Conservation (phyloP, 2,113 vertebrate genomes). For the Mystacornis crossleyi region DNA sequence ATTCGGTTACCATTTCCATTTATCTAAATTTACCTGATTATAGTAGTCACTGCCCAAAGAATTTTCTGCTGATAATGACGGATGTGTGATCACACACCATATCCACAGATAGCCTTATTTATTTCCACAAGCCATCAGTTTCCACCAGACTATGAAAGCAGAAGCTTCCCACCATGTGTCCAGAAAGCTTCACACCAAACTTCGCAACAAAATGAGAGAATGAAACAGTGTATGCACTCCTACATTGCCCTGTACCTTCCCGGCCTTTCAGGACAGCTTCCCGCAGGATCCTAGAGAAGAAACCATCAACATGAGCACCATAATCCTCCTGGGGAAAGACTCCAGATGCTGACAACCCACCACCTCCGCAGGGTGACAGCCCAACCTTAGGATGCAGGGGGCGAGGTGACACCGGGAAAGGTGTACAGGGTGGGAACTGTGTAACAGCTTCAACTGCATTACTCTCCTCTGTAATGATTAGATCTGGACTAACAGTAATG, state of each 20-base stretch:
- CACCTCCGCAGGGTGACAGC: not conserved
- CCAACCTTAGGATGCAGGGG: not conserved
- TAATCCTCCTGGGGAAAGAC: not conserved
- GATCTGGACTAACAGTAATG: not conserved
- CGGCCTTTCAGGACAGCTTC: not conserved
- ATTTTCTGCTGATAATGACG: conserved; percentile 2
- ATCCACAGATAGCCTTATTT: not conserved
- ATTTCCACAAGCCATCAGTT: not conserved
- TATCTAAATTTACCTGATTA: conserved; percentile 22
- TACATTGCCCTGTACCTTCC: not conserved
- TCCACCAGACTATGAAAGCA: not conserved
- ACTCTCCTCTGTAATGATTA: not conserved
- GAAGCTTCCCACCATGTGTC: not conserved
- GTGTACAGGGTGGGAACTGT: not conserved
- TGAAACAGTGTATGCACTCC: accelerated
- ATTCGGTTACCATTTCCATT: not conserved
- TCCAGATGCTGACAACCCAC: not conserved
- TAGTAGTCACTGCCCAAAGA: conserved; percentile 20
- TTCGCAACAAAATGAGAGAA: not conserved
- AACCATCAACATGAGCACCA: not conserved
- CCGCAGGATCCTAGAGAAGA: not conserved
- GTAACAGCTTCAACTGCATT: not conserved
- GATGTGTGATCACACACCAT: not conserved
- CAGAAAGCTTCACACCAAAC: not conserved
- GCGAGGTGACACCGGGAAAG: not conserved